These are phyloP conservation scores for Morbakka virulenta DNA, from an alignment of 30 jellyfish, hydroid and myxozoan species.

Conservation along the genomic window DNA sequence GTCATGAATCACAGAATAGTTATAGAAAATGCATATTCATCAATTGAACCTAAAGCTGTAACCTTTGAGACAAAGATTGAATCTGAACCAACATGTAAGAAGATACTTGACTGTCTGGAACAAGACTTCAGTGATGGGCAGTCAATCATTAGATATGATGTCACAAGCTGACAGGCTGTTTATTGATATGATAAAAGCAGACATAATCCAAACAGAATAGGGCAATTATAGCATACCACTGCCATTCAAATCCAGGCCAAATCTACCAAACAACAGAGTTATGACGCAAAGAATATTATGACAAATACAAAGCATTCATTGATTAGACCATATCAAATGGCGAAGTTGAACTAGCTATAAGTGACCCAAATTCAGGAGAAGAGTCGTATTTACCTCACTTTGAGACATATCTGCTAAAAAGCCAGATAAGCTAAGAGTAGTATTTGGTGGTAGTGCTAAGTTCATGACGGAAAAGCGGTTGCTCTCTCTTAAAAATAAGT, in stretches of 20 bases:
- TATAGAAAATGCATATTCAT: no score
- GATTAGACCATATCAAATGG: constrained; percentile 26
- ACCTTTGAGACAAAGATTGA: no score
- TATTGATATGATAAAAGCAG: no score
- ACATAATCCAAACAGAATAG: no score
- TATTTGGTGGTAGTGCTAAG: constrained; percentile 44
- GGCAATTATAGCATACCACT: constrained; percentile 51
- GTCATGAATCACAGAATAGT: no score
- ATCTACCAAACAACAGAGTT: constrained; percentile 29
- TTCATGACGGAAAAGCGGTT: no score
- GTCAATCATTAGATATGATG: no score
- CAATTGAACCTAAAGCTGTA: no score
- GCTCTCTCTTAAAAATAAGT: not conserved
- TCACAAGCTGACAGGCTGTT: no score
- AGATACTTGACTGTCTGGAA: no score
- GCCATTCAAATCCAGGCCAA: constrained; percentile 33
- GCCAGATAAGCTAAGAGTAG: constrained; percentile 69
- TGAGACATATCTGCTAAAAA: constrained; percentile 65
- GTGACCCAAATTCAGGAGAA: constrained; percentile 6
- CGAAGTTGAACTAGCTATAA: constrained; percentile 36
- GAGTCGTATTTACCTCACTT: constrained; percentile 55
- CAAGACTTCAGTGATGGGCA: no score
- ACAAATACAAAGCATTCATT: constrained; percentile 41
- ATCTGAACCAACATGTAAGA: no score
- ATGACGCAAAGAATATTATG: constrained; percentile 11